Percentiles rank a stretch among this genome's conserved stretches.
phyloP scores from a whole-genome alignment of 2,888 invertebrate genomes.

The Mamestra brassicae region DNA sequence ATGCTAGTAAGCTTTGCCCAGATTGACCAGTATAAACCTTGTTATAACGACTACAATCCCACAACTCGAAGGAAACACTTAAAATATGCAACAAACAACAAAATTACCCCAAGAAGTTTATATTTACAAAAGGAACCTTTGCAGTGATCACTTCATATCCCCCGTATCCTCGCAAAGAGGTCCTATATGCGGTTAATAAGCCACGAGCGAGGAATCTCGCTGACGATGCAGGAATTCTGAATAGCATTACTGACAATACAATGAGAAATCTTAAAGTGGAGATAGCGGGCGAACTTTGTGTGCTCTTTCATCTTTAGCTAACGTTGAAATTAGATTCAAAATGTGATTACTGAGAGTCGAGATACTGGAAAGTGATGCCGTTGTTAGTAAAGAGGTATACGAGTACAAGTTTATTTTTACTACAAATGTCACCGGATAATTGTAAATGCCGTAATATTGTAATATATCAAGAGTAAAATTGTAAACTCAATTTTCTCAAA shows the following conservation, averaged over 20 bases:
- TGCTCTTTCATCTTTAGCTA: constrained; percentile 15
- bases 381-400: neutral
- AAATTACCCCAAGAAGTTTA: neutral
- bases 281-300: constrained; percentile 26
- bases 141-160: constrained; percentile 29
- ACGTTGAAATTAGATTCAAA: constrained; percentile 27
- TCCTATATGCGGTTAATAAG: constrained; percentile 33
- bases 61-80: neutral
- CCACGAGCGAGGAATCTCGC: constrained; percentile 14
- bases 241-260: constrained; percentile 51
- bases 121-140: neutral
- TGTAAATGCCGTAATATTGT: too few relatives aligned
- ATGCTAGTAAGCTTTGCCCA: too few relatives aligned
- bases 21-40: too few relatives aligned
- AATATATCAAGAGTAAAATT: too few relatives aligned
- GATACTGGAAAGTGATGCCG: constrained; percentile 5
- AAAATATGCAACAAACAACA: neutral
- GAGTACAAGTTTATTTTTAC: constrained; percentile 3
- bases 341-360: constrained; percentile 2
- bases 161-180: constrained; percentile 12
- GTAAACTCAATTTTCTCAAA: too few relatives aligned
- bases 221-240: constrained; percentile 55
- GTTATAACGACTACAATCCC: too few relatives aligned
- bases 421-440: too few relatives aligned
- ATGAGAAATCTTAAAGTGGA: constrained; percentile 50